Conservation (phyloP, 1,140 invertebrate species). For the Asobara japonica region DNA sequence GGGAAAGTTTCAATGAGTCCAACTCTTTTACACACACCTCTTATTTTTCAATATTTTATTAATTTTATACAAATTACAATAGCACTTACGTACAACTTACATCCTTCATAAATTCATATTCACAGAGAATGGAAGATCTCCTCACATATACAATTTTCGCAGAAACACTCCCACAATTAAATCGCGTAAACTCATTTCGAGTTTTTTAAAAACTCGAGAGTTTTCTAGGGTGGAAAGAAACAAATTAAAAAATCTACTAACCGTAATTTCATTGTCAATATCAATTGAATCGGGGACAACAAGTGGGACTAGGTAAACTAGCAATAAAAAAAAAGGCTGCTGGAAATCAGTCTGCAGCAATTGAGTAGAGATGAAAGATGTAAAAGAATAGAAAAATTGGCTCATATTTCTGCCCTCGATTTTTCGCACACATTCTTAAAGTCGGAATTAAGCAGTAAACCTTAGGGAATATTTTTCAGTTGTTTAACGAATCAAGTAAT, state of each 20-base stretch:
- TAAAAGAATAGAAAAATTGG: too few relatives aligned
- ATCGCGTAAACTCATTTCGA: not conserved
- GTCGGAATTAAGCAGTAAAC: too few relatives aligned
- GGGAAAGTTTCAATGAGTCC: not conserved
- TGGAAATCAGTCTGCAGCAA: not conserved
- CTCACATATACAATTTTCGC: not conserved
- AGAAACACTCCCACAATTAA: not conserved
- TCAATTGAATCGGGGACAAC: not conserved
- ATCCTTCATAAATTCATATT: not conserved
- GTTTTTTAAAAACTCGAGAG: not conserved
- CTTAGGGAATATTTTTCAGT: too few relatives aligned
- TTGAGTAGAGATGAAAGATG: too few relatives aligned
- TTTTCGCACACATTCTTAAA: too few relatives aligned
- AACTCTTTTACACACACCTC: too few relatives aligned
- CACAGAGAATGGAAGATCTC: not conserved
- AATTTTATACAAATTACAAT: slow-evolving; percentile 2
- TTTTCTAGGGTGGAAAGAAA: not conserved
- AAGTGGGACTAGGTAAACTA: not conserved
- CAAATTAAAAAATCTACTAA: not conserved
- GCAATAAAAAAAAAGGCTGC: not conserved
- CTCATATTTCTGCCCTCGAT: too few relatives aligned
- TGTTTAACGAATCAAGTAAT: too few relatives aligned
- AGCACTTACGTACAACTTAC: not conserved
- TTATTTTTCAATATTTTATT: not conserved
- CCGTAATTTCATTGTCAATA: not conserved